Evolutionary conservation across 2,888 invertebrate species (phyloP).

Genomic region (Mesochorus sp.): DNA sequence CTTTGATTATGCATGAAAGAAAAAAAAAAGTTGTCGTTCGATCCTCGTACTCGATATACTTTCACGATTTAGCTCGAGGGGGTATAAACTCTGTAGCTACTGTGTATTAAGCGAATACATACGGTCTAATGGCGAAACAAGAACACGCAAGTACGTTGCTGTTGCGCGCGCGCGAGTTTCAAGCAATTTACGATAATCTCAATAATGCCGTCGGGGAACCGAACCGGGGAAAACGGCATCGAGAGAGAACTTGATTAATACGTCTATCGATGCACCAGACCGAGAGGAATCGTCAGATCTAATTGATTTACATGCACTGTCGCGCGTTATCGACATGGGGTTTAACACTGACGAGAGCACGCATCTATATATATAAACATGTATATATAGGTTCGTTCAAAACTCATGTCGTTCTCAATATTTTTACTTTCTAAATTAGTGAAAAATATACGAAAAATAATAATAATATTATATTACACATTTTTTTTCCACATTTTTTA

Average conservation of each 20-base stretch:
- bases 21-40: constrained; percentile 10
- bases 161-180: not conserved
- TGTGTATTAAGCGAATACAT: constrained; percentile 1
- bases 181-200: constrained; percentile 61
- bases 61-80: constrained; percentile 42
- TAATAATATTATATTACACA: no score
- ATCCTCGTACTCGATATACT: constrained; percentile 21
- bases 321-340: constrained; percentile 35
- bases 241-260: constrained; percentile 55
- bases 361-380: not conserved
- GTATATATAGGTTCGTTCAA: no score
- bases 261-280: constrained; percentile 46
- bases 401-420: no score
- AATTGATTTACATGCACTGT: constrained; percentile 55
- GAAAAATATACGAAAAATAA: no score
- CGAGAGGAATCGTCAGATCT: constrained; percentile 44
- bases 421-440: no score
- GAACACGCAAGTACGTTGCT: constrained; percentile 34
- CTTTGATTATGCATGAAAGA: not conserved
- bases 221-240: constrained; percentile 32
- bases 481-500: no score
- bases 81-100: constrained; percentile 34
- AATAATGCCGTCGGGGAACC: constrained; percentile 37
- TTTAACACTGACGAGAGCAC: not conserved
- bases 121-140: constrained; percentile 51